Percentiles rank a stretch among this genome's conserved stretches.
Evolutionary conservation across 1,140 invertebrate genomes (phyloP).

Genomic region (Anthonomus grandis): DNA sequence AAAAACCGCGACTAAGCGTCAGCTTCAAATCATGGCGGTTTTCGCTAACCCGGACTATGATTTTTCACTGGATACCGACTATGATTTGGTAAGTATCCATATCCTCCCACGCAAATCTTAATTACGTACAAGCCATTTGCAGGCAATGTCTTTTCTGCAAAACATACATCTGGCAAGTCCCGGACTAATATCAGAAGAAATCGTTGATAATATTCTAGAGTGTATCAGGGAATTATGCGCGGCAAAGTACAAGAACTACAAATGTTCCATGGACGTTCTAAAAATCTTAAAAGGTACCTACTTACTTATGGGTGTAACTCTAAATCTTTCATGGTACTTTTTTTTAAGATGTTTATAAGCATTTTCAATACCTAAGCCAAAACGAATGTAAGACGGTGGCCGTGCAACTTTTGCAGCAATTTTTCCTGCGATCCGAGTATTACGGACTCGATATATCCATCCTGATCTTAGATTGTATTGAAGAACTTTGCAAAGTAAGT

Average conservation of each 20-base stretch:
- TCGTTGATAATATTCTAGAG: slow-evolving; percentile 31
- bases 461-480: slow-evolving; percentile 44
- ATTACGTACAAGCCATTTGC: not conserved
- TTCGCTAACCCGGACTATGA: slow-evolving; percentile 33
- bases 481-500: slow-evolving; percentile 38
- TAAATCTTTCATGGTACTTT: not conserved
- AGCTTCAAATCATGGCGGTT: slow-evolving; percentile 27
- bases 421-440: slow-evolving; percentile 33
- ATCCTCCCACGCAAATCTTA: not conserved
- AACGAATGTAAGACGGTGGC: slow-evolving; percentile 19
- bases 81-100: slow-evolving; percentile 34
- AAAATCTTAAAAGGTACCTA: slow-evolving; percentile 35
- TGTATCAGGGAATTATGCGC: slow-evolving; percentile 32
- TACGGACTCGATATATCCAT: slow-evolving; percentile 44
- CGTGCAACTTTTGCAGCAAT: slow-evolving; percentile 39
- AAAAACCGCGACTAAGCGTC: slow-evolving; percentile 11
- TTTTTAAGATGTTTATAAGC: slow-evolving; percentile 25
- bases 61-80: slow-evolving; percentile 28
- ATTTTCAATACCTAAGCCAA: slow-evolving; percentile 22
- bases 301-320: slow-evolving; percentile 2
- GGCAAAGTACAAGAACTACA: slow-evolving; percentile 28
- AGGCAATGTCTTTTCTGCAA: slow-evolving; percentile 27
- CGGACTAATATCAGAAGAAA: slow-evolving; percentile 20
- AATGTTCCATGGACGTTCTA: slow-evolving; percentile 32
- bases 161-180: slow-evolving; percentile 17